These are phyloP conservation scores for Pentamera pediparva DNA, from an alignment of 53 echinoderm and acorn worm species.

Conservation along the genomic window DNA sequence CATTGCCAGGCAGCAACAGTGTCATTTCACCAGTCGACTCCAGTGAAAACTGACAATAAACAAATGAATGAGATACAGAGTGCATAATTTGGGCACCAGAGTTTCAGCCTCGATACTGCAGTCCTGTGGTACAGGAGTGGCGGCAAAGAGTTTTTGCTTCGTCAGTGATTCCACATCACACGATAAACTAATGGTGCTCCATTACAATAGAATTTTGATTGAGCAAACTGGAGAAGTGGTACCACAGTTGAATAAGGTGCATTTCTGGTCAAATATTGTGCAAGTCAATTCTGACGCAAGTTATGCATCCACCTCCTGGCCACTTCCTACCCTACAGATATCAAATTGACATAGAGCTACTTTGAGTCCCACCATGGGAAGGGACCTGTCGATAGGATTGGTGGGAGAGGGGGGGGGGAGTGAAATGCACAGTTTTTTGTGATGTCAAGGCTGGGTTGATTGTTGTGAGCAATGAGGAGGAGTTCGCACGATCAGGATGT, in stretches of 20 bases:
- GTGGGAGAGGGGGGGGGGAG: too few relatives aligned
- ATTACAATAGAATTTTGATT: neutral
- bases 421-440: too few relatives aligned
- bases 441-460: too few relatives aligned
- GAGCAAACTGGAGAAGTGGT: neutral
- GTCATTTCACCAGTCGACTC: neutral
- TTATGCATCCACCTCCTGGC: neutral
- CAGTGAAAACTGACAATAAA: conserved; percentile 4
- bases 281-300: conserved; percentile 13
- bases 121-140: neutral
- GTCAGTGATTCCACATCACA: neutral
- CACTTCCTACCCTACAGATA: neutral
- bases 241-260: neutral
- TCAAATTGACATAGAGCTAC: neutral
- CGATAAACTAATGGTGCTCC: neutral
- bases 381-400: conserved; percentile 23
- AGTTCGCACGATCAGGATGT: too few relatives aligned
- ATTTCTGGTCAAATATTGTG: conserved; percentile 40
- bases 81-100: conserved; percentile 15
- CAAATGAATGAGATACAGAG: neutral
- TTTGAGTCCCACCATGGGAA: conserved; percentile 1
- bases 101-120: neutral
- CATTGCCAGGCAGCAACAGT: neutral
- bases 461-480: too few relatives aligned
- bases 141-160: neutral